A percentile compares a stretch with the other conserved stretches of the same genome.
These are phyloP conservation scores for Physella acuta DNA, from an alignment of 1,140 invertebrate species.

Conservation along the genomic window DNA sequence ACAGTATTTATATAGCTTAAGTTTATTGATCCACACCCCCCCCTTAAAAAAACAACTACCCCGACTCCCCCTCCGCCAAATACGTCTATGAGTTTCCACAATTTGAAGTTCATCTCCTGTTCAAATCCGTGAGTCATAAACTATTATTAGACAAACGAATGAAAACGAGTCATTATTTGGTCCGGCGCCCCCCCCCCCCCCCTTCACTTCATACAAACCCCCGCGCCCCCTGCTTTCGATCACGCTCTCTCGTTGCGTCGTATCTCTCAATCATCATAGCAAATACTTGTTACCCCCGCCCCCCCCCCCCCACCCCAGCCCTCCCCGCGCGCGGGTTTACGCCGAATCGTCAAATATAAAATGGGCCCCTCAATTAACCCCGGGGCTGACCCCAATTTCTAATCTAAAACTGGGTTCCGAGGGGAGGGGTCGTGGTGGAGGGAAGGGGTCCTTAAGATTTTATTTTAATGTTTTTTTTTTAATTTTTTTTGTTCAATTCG, in stretches of 20 bases:
- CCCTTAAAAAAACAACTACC: neutral
- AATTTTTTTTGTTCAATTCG: too few relatives aligned
- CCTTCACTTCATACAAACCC: neutral
- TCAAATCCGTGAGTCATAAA: constrained; percentile 12
- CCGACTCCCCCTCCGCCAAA: too few relatives aligned
- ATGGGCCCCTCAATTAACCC: constrained; percentile 3
- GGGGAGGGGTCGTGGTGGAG: too few relatives aligned
- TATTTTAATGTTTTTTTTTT: too few relatives aligned
- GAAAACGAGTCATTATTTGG: neutral
- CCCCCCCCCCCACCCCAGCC: neutral
- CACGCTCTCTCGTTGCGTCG: neutral
- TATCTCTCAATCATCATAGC: neutral
- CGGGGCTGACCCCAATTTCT: constrained; percentile 3
- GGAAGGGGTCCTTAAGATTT: too few relatives aligned
- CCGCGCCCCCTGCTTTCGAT: neutral
- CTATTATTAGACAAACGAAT: constrained; percentile 1
- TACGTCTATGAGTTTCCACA: too few relatives aligned
- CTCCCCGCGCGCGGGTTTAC: neutral
- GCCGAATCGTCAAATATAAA: neutral
- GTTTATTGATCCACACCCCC: neutral
- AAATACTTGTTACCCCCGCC: neutral
- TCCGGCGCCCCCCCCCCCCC: neutral
- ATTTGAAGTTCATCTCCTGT: too few relatives aligned
- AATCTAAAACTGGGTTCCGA: neutral
- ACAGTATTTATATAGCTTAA: neutral